Conservation (phyloP, 1,140 invertebrate genomes). For the Trichoplusia ni region DNA sequence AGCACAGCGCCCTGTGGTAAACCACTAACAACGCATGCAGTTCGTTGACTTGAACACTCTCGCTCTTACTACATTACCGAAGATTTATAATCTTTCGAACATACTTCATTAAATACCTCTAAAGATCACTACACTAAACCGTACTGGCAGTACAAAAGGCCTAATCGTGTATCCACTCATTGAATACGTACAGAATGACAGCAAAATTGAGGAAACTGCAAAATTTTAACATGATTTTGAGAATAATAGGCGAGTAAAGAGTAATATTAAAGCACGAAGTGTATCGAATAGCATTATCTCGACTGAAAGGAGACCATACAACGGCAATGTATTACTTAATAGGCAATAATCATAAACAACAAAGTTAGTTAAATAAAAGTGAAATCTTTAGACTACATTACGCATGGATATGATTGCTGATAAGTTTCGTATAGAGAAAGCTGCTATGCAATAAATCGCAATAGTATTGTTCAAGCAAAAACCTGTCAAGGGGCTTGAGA, state of each 20-base stretch:
- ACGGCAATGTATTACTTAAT: neutral
- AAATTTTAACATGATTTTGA: too few species aligned
- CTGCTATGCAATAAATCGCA: conserved; percentile 21
- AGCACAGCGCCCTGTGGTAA: conserved; percentile 33
- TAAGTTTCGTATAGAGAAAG: conserved; percentile 18
- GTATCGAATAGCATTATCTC: conserved; percentile 14
- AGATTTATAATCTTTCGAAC: neutral
- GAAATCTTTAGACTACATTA: neutral
- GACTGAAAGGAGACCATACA: conserved; percentile 1
- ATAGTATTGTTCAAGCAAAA: conserved; percentile 25
- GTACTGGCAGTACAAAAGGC: too few species aligned
- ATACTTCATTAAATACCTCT: too few species aligned
- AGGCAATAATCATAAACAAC: conserved; percentile 2
- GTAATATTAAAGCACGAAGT: neutral
- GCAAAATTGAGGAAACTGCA: too few species aligned
- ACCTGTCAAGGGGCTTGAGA: conserved; percentile 6
- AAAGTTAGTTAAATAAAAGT: neutral
- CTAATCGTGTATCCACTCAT: neutral
- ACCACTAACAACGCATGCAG: conserved; percentile 36
- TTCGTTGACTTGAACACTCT: conserved; percentile 40
- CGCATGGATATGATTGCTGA: neutral
- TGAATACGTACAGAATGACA: too few species aligned
- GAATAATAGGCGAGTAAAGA: conserved; percentile 5
- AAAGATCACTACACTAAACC: too few species aligned
- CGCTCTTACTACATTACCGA: conserved; percentile 16